Evolutionary conservation across 2,113 vertebrate species (phyloP).

Genomic region (Spea bombifrons): DNA sequence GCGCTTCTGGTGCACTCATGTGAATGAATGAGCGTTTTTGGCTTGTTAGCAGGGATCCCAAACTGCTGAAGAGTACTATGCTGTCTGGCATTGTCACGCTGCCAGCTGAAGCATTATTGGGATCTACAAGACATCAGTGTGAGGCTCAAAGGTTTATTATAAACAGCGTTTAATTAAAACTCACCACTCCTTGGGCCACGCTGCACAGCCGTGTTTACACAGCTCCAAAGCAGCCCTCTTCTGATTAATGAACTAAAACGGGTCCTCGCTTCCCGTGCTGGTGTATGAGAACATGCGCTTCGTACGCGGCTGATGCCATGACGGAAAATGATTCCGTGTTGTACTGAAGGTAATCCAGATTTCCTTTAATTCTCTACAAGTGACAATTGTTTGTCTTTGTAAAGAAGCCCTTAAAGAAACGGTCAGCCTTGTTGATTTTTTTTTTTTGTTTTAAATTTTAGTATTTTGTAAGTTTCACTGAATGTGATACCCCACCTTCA

Average conservation of each 20-base stretch:
- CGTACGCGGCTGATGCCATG: no score
- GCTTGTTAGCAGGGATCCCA: slow-evolving; percentile 55
- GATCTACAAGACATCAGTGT: slow-evolving; percentile 46
- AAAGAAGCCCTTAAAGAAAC: no score
- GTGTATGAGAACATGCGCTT: background rate
- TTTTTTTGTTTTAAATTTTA: no score
- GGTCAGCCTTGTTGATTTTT: no score
- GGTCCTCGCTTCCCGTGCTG: background rate
- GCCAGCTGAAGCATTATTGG: slow-evolving; percentile 49
- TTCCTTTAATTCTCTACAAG: no score
- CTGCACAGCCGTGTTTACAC: slow-evolving; percentile 32
- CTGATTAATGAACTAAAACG: slow-evolving; percentile 9
- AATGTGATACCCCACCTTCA: no score
- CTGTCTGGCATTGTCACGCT: slow-evolving; percentile 27
- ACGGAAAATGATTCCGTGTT: no score
- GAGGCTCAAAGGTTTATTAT: slow-evolving; percentile 54
- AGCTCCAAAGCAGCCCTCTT: slow-evolving; percentile 35
- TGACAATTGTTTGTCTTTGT: no score
- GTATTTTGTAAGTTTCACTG: no score
- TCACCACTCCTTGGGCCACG: slow-evolving; percentile 37
- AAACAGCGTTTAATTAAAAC: slow-evolving; percentile 59
- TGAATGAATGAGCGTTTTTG: slow-evolving; percentile 54
- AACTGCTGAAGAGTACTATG: slow-evolving; percentile 50
- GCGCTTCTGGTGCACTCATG: slow-evolving; percentile 46
- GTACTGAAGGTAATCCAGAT: no score